These are phyloP conservation scores for Micrasema minimum DNA, from an alignment of 1,140 invertebrate genomes.

Conservation along the genomic window DNA sequence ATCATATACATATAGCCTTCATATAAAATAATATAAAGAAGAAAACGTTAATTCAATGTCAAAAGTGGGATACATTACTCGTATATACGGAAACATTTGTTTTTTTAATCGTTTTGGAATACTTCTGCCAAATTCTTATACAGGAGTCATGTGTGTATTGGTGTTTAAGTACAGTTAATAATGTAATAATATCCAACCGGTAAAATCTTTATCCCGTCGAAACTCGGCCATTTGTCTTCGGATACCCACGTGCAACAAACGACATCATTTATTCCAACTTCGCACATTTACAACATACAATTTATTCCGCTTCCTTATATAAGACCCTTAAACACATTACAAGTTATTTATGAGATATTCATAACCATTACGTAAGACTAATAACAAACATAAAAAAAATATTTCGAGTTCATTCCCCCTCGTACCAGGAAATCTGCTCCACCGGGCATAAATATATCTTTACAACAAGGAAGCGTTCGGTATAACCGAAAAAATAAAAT, in stretches of 20 bases:
- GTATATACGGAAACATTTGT: too few relatives aligned
- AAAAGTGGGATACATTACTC: too few relatives aligned
- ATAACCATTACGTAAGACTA: constrained; percentile 47
- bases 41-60: too few relatives aligned
- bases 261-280: constrained; percentile 14
- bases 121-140: too few relatives aligned
- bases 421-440: constrained; percentile 39
- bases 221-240: constrained; percentile 1
- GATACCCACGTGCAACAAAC: constrained; percentile 7
- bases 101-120: too few relatives aligned
- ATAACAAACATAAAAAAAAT: constrained; percentile 47
- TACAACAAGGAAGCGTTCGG: constrained; percentile 41
- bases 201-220: too few relatives aligned
- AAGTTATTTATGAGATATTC: constrained; percentile 39
- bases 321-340: constrained; percentile 30
- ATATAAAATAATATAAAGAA: too few relatives aligned
- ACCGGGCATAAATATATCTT: constrained; percentile 43
- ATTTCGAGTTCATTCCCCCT: constrained; percentile 34
- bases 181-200: too few relatives aligned
- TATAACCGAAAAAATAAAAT: constrained; percentile 42
- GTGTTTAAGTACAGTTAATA: too few relatives aligned
- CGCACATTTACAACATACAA: constrained; percentile 2
- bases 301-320: constrained; percentile 26
- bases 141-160: too few relatives aligned
- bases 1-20: too few relatives aligned